Evolutionary conservation across 2,113 vertebrate genomes (phyloP).

Genomic region (Hippocampus zosterae): DNA sequence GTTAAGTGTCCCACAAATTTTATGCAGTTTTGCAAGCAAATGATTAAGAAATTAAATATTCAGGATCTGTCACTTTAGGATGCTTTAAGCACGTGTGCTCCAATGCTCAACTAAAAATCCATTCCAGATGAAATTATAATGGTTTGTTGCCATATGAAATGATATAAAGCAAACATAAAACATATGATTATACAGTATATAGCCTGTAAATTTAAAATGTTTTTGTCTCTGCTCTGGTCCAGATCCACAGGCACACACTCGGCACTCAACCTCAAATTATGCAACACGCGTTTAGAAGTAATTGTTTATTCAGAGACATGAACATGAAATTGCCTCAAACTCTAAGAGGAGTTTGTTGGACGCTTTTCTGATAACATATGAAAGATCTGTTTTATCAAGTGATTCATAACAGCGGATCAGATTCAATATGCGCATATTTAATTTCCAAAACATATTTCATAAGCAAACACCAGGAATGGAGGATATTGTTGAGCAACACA

Average conservation of each 20-base stretch:
- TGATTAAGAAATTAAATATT: neutral
- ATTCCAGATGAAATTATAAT: neutral
- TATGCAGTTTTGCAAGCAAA: too few species aligned
- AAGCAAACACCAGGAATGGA: neutral
- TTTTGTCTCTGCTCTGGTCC: too few species aligned
- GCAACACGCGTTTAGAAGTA: neutral
- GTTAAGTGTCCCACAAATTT: too few species aligned
- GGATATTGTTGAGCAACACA: neutral
- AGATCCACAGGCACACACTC: too few species aligned
- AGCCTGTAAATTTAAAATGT: too few species aligned
- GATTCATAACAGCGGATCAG: neutral
- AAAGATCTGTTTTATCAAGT: neutral
- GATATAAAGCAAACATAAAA: neutral
- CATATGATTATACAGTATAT: too few species aligned
- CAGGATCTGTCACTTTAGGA: neutral
- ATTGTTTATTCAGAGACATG: neutral
- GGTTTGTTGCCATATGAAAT: neutral
- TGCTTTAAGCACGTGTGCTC: neutral
- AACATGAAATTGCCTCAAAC: neutral
- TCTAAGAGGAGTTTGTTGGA: neutral
- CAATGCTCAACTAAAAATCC: neutral
- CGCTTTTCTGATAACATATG: neutral
- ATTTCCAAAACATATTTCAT: neutral
- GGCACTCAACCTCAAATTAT: neutral
- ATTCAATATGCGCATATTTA: neutral